Evolutionary conservation across 2,113 vertebrate species (phyloP).

Genomic region (Erinaceus europaeus): DNA sequence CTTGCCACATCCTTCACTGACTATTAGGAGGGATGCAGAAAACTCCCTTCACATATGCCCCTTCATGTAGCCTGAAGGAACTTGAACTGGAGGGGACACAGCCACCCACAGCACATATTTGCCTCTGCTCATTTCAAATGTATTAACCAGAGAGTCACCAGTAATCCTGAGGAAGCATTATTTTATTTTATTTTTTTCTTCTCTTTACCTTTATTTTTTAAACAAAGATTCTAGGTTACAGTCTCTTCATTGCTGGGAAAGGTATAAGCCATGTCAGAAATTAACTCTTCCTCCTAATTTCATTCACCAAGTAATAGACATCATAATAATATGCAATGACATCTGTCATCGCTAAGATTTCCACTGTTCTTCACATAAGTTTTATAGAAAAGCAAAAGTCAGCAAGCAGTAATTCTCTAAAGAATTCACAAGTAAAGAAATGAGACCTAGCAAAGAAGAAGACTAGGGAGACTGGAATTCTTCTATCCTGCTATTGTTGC

Average conservation of each 20-base stretch:
- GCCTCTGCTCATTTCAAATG: neutral
- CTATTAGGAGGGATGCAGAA: neutral
- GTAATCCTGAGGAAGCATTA: neutral
- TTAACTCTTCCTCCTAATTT: conserved; percentile 39
- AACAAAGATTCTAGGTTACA: conserved; percentile 2
- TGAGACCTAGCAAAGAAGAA: neutral
- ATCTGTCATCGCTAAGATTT: conserved; percentile 49
- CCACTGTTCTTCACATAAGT: conserved; percentile 36
- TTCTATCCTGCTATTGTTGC: neutral
- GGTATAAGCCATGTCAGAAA: conserved; percentile 6
- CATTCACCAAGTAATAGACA: conserved; percentile 52
- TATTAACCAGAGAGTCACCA: neutral
- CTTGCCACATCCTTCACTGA: conserved; percentile 52
- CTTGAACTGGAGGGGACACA: neutral
- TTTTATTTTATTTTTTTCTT: neutral
- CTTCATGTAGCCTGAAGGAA: neutral
- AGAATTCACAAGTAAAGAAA: neutral
- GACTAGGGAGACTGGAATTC: neutral
- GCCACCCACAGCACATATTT: rapidly evolving
- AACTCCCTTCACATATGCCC: neutral
- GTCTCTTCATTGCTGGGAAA: neutral
- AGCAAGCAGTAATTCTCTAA: neutral
- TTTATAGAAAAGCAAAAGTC: conserved; percentile 18
- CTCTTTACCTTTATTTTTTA: too few relatives aligned
- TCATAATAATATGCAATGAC: conserved; percentile 37